phyloP scores from a whole-genome alignment of 2,888 invertebrate species.

The Plusia festucae region DNA sequence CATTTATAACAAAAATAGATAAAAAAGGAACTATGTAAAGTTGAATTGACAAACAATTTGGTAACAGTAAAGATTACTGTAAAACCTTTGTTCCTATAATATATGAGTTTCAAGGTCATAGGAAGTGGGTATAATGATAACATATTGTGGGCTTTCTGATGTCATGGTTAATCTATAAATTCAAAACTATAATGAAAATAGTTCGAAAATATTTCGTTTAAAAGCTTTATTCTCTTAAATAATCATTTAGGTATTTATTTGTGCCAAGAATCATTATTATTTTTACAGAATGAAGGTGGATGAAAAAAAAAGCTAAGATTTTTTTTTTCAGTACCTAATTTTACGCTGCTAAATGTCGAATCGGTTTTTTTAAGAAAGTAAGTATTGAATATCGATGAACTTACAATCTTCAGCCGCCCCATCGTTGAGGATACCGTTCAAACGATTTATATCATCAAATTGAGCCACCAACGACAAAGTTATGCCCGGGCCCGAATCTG shows the following conservation, averaged over 20 bases:
- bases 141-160: neutral
- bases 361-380: no score
- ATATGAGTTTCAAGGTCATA: conserved; percentile 33
- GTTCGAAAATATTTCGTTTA: neutral
- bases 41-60: neutral
- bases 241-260: neutral
- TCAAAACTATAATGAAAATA: neutral
- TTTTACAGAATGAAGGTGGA: conserved; percentile 25
- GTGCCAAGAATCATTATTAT: neutral
- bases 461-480: conserved; percentile 91
- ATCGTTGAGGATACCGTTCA: conserved; percentile 90
- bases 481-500: conserved; percentile 77
- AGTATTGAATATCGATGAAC: no score
- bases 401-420: conserved; percentile 92
- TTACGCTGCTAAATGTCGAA: no score
- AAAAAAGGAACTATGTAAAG: neutral
- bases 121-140: conserved; percentile 3
- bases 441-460: conserved; percentile 92
- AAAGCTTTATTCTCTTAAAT: neutral
- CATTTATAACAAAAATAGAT: neutral
- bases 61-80: neutral
- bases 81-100: neutral
- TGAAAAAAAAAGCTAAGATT: neutral
- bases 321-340: no score
- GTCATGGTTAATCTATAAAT: neutral